phyloP scores from a whole-genome alignment of 2,888 invertebrate genomes.

The Tiphia femorata region DNA sequence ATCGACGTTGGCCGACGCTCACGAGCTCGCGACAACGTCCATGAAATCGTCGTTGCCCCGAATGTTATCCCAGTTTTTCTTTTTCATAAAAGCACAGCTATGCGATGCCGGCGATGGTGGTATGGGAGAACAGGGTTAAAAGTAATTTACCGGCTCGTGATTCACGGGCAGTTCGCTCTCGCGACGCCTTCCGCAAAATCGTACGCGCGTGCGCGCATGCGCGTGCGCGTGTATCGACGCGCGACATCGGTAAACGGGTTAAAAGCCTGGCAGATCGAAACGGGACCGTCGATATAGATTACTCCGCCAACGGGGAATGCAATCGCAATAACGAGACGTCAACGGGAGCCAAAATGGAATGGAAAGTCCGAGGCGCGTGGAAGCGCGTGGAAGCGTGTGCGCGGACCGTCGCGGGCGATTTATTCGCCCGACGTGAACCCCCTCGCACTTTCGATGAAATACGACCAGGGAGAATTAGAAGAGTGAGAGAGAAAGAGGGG shows the following conservation, averaged over 20 bases:
- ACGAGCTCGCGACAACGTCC: too few relatives aligned
- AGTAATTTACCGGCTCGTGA: too few relatives aligned
- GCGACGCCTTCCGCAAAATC: too few relatives aligned
- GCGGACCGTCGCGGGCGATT: constrained; percentile 1
- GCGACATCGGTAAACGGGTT: constrained; percentile 26
- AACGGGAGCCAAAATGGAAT: constrained; percentile 34
- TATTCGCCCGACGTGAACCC: constrained; percentile 1
- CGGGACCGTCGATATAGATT: constrained; percentile 49
- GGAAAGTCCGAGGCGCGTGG: constrained; percentile 1
- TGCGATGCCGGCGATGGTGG: too few relatives aligned
- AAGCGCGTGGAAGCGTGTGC: not conserved
- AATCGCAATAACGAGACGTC: constrained; percentile 56
- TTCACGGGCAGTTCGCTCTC: too few relatives aligned
- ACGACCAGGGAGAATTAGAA: too few relatives aligned
- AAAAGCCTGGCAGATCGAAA: constrained; percentile 34
- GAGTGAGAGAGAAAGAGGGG: too few relatives aligned
- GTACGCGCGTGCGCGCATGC: constrained; percentile 12
- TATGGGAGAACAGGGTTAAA: too few relatives aligned
- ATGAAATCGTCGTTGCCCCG: too few relatives aligned
- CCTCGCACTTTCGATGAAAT: not conserved
- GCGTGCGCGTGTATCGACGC: constrained; percentile 5
- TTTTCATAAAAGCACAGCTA: too few relatives aligned
- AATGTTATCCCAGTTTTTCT: too few relatives aligned
- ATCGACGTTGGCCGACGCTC: too few relatives aligned
- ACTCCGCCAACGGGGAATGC: constrained; percentile 48